Evolutionary conservation across 2,888 invertebrate species (phyloP).

Genomic region (Mythimna albipuncta): DNA sequence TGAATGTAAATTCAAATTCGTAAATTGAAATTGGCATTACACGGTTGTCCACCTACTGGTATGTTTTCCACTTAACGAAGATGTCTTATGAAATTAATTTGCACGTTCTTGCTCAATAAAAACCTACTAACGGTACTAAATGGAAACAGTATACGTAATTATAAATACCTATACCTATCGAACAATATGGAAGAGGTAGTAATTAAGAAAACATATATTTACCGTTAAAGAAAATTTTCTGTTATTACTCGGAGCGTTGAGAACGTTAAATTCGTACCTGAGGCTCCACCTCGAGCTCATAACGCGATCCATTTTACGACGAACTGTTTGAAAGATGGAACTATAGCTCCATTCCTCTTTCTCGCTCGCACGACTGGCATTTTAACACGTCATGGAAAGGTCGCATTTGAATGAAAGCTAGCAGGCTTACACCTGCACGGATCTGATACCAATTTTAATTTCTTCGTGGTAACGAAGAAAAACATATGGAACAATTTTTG

Average conservation of each 20-base stretch:
- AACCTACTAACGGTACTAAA: conserved; percentile 49
- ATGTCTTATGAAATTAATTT: conserved; percentile 56
- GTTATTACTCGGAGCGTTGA: conserved; percentile 11
- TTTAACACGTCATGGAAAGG: no score
- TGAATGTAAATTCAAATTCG: conserved; percentile 47
- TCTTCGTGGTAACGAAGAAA: not conserved
- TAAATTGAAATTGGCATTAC: conserved; percentile 57
- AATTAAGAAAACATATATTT: conserved; percentile 54
- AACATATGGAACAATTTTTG: no score
- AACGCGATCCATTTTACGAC: no score
- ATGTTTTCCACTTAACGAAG: conserved; percentile 54
- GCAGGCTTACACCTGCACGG: conserved; percentile 1
- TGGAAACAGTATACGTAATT: conserved; percentile 52
- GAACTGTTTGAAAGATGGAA: no score
- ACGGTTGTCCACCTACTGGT: conserved; percentile 48
- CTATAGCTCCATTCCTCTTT: no score
- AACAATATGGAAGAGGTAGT: conserved; percentile 45
- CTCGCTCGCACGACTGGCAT: no score
- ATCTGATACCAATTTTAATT: conserved; percentile 8
- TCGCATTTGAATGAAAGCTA: conserved; percentile 28
- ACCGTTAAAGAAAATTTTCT: conserved; percentile 35
- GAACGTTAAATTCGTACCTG: conserved; percentile 2
- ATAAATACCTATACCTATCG: conserved; percentile 30
- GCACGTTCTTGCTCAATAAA: conserved; percentile 50
- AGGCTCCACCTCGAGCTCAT: no score